These are phyloP conservation scores for Idaea straminata DNA, from an alignment of 2,888 invertebrate species.

Conservation along the genomic window DNA sequence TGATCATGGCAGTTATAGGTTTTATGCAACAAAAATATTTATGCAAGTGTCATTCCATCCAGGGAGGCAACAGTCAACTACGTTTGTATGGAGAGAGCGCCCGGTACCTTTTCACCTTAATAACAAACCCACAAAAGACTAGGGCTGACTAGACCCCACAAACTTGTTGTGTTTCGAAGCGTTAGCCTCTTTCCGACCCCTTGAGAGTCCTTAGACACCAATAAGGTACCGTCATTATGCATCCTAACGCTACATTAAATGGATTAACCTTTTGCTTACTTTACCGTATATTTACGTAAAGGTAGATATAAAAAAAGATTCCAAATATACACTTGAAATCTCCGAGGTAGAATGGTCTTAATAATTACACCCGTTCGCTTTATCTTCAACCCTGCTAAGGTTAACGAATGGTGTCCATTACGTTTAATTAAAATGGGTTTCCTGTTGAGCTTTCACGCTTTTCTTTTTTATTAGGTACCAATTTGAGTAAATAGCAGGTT, in stretches of 20 bases:
- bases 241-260: constrained; percentile 21
- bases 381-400: constrained; percentile 45
- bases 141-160: constrained; percentile 2
- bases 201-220: constrained; percentile 5
- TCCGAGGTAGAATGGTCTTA: constrained; percentile 37
- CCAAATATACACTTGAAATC: constrained; percentile 39
- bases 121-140: constrained; percentile 24
- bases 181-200: constrained; percentile 14
- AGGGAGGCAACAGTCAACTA: no score
- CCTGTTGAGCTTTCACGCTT: constrained; percentile 30
- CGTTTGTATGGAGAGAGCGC: no score
- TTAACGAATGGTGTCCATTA: constrained; percentile 47
- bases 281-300: constrained; percentile 30
- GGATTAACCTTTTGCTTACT: constrained; percentile 28
- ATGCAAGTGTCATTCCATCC: no score
- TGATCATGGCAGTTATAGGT: no score
- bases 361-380: constrained; percentile 50
- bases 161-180: constrained; percentile 18
- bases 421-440: constrained; percentile 51
- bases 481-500: background rate
- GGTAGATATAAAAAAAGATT: constrained; percentile 30
- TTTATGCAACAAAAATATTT: no score
- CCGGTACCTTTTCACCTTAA: no score
- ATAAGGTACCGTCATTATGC: constrained; percentile 9
- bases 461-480: constrained; percentile 19